These are phyloP conservation scores for Drosophila atripex DNA, from an alignment of 2,888 invertebrate species.

Conservation along the genomic window DNA sequence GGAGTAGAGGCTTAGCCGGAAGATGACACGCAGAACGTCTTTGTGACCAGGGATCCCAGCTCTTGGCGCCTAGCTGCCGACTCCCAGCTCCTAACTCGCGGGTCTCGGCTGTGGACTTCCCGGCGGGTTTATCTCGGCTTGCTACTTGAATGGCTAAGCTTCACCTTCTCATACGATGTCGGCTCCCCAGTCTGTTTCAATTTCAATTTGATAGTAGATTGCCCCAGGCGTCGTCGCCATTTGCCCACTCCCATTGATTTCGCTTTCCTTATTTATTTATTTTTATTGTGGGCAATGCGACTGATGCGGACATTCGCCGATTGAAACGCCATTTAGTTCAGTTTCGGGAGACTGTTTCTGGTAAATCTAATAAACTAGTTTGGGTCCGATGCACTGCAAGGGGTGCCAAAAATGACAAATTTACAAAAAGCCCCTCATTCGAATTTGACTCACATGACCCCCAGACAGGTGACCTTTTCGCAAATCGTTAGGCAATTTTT, in stretches of 20 bases:
- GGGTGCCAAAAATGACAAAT: no score
- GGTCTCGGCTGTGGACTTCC: background rate
- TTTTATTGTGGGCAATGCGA: slow-evolving; percentile 24
- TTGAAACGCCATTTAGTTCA: slow-evolving; percentile 1
- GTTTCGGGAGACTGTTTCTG: slow-evolving; percentile 2
- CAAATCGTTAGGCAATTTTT: background rate
- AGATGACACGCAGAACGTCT: slow-evolving; percentile 8
- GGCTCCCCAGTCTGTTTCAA: slow-evolving; percentile 47
- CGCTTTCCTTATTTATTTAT: slow-evolving; percentile 11
- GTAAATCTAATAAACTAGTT: slow-evolving; percentile 22
- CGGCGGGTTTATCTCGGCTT: slow-evolving; percentile 25
- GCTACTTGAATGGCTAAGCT: background rate
- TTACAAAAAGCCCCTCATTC: background rate
- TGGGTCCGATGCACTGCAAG: slow-evolving; percentile 26
- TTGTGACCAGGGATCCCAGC: slow-evolving; percentile 19
- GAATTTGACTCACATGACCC: background rate
- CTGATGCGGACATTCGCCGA: slow-evolving; percentile 34
- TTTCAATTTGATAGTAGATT: slow-evolving; percentile 67
- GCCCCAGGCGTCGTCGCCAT: slow-evolving; percentile 31
- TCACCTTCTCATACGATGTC: background rate
- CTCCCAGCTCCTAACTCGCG: no score
- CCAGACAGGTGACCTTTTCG: background rate
- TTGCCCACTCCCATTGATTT: slow-evolving; percentile 48
- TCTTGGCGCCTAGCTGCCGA: background rate
- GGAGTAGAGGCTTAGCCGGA: background rate